Base-by-base conservation (phyloP, 2,113 vertebrate species). In the Trichechus manatus region DNA sequence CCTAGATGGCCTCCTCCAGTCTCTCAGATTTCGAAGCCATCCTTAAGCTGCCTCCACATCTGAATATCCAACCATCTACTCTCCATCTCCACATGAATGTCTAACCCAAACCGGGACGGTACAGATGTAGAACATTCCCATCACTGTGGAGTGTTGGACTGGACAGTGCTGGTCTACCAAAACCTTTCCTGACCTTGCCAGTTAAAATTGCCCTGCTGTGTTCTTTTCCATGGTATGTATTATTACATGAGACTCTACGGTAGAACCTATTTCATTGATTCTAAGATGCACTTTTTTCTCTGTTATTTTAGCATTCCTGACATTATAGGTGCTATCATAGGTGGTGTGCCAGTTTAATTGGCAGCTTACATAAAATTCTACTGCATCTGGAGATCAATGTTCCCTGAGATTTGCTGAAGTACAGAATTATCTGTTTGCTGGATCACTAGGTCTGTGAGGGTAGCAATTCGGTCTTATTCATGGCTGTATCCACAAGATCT, bases 381-480 rank as follows among this genome's bases (percentile, higher is more conserved):
- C 42, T 29, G 2, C 27, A 0, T 33, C 25, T 83, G 13, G 33
- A 6, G 9, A 14, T 20, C 15, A 9, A 20, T 0, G 7, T 53
- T 70, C 53, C 66, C 68, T 47, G 8, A n/a, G 70, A 75, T 22
- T 56, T 42, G 36, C 42, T 10, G 44, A 77, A 82, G 77, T 31
- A 53, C 3, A 36, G 92, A 11, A 9, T 5, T 14, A 19, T 25
- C 36, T 61, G 61, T 70, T 5, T 39, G 85, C 27, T 36, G 9
- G 5, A 17, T 72, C 10, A 10, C n/a, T 11, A 33, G 64, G 56
- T 66, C 3, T 42, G 66, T 53, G 31, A 36, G 29, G 8, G 79
- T 33, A 20, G 31, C 13, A 3, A 8, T 39, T 87, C 31, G 31
- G 81, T 29, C 64, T 87, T 19, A 27, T 17, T 75, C 39, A 9